Evolutionary conservation across 2,888 invertebrate genomes (phyloP).

Genomic region (Nomada lathburiana): DNA sequence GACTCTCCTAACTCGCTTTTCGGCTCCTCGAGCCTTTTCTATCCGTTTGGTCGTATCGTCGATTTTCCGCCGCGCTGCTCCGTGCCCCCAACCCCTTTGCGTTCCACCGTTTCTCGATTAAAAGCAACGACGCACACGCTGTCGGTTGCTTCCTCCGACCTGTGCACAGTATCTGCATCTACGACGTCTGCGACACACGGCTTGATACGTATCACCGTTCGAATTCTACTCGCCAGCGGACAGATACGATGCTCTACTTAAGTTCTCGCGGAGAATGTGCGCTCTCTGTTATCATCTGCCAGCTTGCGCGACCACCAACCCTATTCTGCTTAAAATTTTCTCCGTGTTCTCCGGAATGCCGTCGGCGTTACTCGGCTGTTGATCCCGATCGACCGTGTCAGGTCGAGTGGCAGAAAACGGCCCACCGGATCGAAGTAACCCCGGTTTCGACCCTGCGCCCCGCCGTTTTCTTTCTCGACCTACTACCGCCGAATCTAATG

Average conservation of each 20-base stretch:
- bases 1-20: conserved; percentile 28
- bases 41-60: conserved; percentile 5
- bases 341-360: too few species aligned
- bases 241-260: too few species aligned
- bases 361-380: conserved; percentile 33
- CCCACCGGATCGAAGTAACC: conserved; percentile 50
- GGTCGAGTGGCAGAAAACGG: conserved; percentile 64
- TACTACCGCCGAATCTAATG: conserved; percentile 20
- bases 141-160: conserved; percentile 40
- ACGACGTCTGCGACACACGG: conserved; percentile 5
- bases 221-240: conserved; percentile 9
- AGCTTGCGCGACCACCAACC: conserved; percentile 9
- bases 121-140: conserved; percentile 53
- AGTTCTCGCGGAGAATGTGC: too few species aligned
- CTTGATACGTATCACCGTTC: conserved; percentile 13
- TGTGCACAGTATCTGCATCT: conserved; percentile 18
- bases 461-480: conserved; percentile 19
- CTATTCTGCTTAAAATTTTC: conserved; percentile 5
- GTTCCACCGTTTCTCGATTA: conserved; percentile 27
- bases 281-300: too few species aligned
- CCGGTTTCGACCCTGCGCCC: conserved; percentile 45
- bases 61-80: conserved; percentile 6
- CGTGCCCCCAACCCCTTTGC: background rate
- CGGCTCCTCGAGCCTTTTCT: conserved; percentile 7
- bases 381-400: conserved; percentile 60